phyloP scores from a whole-genome alignment of 2,888 invertebrate species.

The Blomia tropicalis region DNA sequence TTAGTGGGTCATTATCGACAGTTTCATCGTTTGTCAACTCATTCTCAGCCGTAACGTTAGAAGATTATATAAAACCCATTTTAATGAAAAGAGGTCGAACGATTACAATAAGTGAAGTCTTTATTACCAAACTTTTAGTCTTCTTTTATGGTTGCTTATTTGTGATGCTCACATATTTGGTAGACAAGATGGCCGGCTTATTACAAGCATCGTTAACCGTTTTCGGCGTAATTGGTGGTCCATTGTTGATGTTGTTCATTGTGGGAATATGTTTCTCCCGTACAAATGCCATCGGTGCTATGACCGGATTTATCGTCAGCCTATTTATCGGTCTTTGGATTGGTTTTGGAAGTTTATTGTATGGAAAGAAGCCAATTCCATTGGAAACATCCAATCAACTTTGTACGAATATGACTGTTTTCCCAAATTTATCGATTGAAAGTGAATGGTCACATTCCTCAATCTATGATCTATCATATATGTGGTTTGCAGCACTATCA shows the following conservation, averaged over 20 bases:
- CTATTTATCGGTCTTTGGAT: conserved; percentile 59
- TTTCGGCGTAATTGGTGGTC: conserved; percentile 69
- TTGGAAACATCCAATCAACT: conserved; percentile 29
- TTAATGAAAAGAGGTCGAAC: neutral
- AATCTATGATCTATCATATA: conserved; percentile 38
- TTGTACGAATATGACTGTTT: neutral
- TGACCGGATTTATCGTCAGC: conserved; percentile 48
- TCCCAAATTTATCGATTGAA: neutral
- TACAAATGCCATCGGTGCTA: conserved; percentile 47
- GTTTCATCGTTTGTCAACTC: conserved; percentile 81
- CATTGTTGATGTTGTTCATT: conserved; percentile 65
- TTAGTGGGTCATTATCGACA: conserved; percentile 76
- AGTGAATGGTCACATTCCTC: conserved; percentile 29
- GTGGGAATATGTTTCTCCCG: conserved; percentile 63
- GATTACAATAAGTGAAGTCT: conserved; percentile 23
- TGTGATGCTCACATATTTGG: conserved; percentile 62
- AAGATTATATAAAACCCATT: conserved; percentile 55
- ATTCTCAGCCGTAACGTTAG: conserved; percentile 69
- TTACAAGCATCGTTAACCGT: conserved; percentile 70
- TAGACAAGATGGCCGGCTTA: conserved; percentile 65
- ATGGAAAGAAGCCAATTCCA: conserved; percentile 43
- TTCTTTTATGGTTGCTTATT: conserved; percentile 56
- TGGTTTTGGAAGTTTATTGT: conserved; percentile 56
- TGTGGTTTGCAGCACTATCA: conserved; percentile 35
- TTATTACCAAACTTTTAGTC: conserved; percentile 40